Evolutionary conservation across 1,140 invertebrate genomes (phyloP), one percentile per base, ranked within the genome.

Genomic region (Scaptodrosophila lebanonensis): DNA sequence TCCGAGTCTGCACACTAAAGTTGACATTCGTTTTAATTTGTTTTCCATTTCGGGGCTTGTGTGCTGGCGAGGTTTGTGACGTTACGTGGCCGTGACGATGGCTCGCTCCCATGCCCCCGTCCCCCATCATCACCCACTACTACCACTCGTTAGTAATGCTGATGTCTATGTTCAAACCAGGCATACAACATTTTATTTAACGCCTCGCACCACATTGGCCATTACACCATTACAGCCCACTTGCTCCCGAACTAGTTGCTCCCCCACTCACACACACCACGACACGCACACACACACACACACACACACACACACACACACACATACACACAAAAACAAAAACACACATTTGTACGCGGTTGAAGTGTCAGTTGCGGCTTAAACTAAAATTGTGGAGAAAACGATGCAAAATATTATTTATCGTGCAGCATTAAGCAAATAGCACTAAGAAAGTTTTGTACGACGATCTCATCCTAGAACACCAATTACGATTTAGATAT

Each of bases 161-260:
- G 7, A n/a, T 42, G 30, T 32, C 42, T 50, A 51, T 38, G 48
- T 67, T 53, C 53, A 72, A 77, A 79, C 73, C 73, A 77, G 73
- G 73, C 68, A 51, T 77, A 59, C 67, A 73, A 65, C 54, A 72
- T 77, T 77, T 79, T 79, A 68, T 77, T 77, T 79, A 79, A 79
- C 68, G 73, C 60, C 47, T 25, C 48, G 11, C 30, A 43, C 52
- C 16, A n/a, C 27, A n/a, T 58, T 43, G 40, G 50, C 39, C 50
- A 29, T 42, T 22, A 30, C 18, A 3, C 47, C 45, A 48, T 66
- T 60, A 65, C 57, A 50, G 57, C 39, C 43, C 44, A 25, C 35
- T 29, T 33, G 43, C 51, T 32, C 32, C 44, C 39, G 49, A 68
- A 71, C 68, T 71, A 71, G 68, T 71, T 71, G 68, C 58, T 42